A percentile compares a stretch with the other conserved stretches of the same genome.
These are phyloP conservation scores for Perizoma flavofasciatum DNA, from an alignment of 2,888 invertebrate genomes.

Conservation along the genomic window DNA sequence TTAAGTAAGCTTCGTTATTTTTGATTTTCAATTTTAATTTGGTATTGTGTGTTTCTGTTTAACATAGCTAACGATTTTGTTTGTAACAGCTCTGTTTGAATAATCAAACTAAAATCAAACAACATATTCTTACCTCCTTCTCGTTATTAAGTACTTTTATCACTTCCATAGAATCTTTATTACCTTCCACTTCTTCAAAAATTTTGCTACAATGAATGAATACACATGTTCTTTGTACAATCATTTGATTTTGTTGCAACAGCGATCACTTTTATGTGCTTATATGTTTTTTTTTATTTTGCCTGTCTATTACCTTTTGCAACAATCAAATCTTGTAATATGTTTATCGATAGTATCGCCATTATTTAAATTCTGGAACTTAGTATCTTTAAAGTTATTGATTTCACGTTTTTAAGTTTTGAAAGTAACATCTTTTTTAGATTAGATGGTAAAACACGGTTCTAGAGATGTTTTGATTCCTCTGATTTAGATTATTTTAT, in stretches of 20 bases:
- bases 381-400: not conserved
- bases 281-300: constrained; percentile 46
- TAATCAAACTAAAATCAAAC: constrained; percentile 24
- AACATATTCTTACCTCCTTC: not conserved
- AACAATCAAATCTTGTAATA: constrained; percentile 55
- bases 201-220: not conserved
- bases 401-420: constrained; percentile 2
- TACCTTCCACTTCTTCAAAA: not conserved
- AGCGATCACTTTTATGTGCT: constrained; percentile 42
- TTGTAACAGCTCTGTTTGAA: constrained; percentile 12
- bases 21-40: not conserved
- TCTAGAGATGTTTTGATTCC: constrained; percentile 38
- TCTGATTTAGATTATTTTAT: constrained; percentile 29
- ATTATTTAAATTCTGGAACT: no score
- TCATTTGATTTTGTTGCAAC: constrained; percentile 61
- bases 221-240: constrained; percentile 41
- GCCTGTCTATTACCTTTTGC: constrained; percentile 57
- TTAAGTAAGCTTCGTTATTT: not conserved
- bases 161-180: constrained; percentile 22
- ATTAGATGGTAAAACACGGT: constrained; percentile 40
- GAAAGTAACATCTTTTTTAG: not conserved
- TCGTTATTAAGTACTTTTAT: constrained; percentile 20
- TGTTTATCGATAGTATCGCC: no score
- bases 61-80: constrained; percentile 16
- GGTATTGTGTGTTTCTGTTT: constrained; percentile 9